A percentile compares a stretch with the other conserved stretches of the same genome.
phyloP scores from a whole-genome alignment of 1,140 invertebrate species.

The Diploscapter pachys region DNA sequence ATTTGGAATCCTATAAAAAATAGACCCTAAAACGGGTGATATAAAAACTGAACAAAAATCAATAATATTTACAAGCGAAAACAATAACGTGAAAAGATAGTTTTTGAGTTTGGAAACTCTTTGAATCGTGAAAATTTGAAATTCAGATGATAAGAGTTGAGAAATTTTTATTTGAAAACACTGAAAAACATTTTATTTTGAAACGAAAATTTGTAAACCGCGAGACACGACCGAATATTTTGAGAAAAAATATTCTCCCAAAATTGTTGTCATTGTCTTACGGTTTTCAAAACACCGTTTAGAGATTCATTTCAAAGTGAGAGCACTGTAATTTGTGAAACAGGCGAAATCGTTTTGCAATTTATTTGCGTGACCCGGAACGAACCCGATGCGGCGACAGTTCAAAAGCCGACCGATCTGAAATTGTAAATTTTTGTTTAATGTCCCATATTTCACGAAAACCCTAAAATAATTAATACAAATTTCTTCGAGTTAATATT shows the following conservation, averaged over 20 bases:
- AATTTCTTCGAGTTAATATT: not conserved
- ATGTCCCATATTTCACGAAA: too few relatives aligned
- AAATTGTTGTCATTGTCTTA: too few relatives aligned
- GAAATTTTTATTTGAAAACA: not conserved
- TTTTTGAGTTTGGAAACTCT: too few relatives aligned
- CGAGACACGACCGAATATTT: not conserved
- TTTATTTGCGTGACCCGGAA: constrained; percentile 79
- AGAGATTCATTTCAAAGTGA: constrained; percentile 19
- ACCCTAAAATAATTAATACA: not conserved
- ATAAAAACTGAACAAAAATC: too few relatives aligned
- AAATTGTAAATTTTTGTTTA: constrained; percentile 7
- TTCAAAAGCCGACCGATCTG: constrained; percentile 67
- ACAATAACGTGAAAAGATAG: too few relatives aligned
- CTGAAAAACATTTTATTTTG: not conserved
- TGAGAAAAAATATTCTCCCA: too few relatives aligned
- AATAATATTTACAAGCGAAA: too few relatives aligned
- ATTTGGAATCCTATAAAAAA: too few relatives aligned
- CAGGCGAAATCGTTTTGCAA: constrained; percentile 86
- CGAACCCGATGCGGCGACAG: constrained; percentile 70
- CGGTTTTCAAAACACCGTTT: not conserved
- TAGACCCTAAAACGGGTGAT: too few relatives aligned
- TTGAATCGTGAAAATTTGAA: too few relatives aligned
- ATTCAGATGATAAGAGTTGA: too few relatives aligned
- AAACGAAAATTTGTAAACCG: constrained; percentile 1
- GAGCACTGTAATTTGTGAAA: constrained; percentile 73